These are phyloP conservation scores for Microtus pennsylvanicus DNA, from an alignment of 2,113 vertebrate genomes.

Conservation along the genomic window DNA sequence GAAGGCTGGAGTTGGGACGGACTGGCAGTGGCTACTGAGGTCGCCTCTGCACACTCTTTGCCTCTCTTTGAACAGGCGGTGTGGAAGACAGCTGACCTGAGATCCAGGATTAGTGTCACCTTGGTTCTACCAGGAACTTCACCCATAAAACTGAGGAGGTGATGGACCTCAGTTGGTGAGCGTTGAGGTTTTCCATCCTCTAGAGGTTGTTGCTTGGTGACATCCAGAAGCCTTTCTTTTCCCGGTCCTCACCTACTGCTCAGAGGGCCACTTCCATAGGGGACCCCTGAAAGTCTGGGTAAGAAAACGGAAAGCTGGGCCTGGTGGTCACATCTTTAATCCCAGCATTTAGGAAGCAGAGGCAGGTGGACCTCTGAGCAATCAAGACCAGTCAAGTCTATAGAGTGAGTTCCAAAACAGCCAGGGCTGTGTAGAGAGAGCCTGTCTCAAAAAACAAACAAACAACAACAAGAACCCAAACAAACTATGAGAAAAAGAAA, in stretches of 20 bases:
- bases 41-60: not conserved
- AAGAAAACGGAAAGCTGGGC: not conserved
- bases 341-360: not conserved
- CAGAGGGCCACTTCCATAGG: accelerated
- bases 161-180: not conserved
- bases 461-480: not conserved
- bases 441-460: not conserved
- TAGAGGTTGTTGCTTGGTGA: not conserved
- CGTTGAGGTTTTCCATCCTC: not conserved
- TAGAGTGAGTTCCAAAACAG: not conserved
- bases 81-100: not conserved
- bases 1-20: not conserved
- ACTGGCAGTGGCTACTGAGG: accelerated
- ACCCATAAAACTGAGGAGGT: not conserved
- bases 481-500: not conserved
- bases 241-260: not conserved
- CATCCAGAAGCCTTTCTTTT: not conserved
- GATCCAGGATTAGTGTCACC: not conserved
- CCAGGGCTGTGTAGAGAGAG: not conserved
- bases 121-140: not conserved
- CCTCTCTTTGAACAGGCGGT: not conserved
- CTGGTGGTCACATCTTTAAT: not conserved
- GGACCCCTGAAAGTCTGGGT: not conserved
- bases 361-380: not conserved
- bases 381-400: not conserved